Evolutionary conservation across 1,140 invertebrate genomes (phyloP).

Genomic region (Choristoneura fumiferana): DNA sequence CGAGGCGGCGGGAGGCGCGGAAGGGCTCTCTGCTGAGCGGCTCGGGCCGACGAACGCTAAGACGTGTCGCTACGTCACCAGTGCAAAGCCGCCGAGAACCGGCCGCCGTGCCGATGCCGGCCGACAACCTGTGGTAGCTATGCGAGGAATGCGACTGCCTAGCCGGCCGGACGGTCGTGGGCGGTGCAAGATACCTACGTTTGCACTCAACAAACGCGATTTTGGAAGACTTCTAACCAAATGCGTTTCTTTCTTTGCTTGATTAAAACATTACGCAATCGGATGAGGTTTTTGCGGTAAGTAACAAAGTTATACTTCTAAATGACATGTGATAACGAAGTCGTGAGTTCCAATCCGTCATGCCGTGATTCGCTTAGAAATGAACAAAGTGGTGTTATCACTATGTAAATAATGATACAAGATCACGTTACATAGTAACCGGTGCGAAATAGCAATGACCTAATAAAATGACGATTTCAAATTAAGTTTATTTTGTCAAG

Average conservation of each 20-base stretch:
- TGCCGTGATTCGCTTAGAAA: conserved; percentile 14
- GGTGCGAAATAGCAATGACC: conserved; percentile 12
- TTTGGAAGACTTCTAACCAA: conserved; percentile 37
- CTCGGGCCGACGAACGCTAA: conserved; percentile 41
- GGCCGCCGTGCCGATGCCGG: conserved; percentile 51
- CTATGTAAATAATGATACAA: conserved; percentile 13
- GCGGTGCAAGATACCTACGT: conserved; percentile 50
- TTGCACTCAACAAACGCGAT: conserved; percentile 45
- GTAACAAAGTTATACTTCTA: conserved; percentile 8
- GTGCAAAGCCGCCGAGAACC: conserved; percentile 52
- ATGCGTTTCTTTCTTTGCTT: conserved; percentile 18
- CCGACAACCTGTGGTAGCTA: conserved; percentile 69
- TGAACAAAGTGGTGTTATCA: conserved; percentile 16
- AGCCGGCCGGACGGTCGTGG: conserved; percentile 57
- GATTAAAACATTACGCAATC: conserved; percentile 8
- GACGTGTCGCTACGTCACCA: conserved; percentile 57
- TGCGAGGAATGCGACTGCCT: conserved; percentile 64
- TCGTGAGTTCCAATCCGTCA: conserved; percentile 20
- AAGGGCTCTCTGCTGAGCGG: conserved; percentile 31
- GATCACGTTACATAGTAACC: conserved; percentile 7
- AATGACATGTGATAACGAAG: conserved; percentile 20
- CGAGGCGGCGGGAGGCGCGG: conserved; percentile 22
- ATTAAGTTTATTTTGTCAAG: not conserved
- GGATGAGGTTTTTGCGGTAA: not conserved
- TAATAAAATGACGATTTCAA: conserved; percentile 6